A percentile compares a stretch with the other conserved stretches of the same genome.
phyloP scores from a whole-genome alignment of 2,888 invertebrate species.

The Ichneumoninae sp. region DNA sequence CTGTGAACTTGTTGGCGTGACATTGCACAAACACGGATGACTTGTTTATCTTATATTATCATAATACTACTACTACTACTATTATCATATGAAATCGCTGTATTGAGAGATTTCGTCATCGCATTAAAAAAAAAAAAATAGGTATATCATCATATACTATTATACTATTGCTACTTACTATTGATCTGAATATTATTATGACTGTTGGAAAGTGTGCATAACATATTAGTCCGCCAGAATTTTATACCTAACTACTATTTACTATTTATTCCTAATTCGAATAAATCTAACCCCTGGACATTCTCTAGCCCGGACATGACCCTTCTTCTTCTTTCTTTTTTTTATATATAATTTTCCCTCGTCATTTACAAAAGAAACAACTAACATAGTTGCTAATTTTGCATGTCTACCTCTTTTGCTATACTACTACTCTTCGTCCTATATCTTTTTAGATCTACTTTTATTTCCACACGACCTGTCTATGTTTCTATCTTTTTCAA shows the following conservation, averaged over 20 bases:
- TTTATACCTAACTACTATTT: slow-evolving; percentile 22
- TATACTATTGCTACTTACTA: slow-evolving; percentile 37
- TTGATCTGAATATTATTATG: slow-evolving; percentile 40
- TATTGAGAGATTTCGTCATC: slow-evolving; percentile 60
- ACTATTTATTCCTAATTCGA: slow-evolving; percentile 31
- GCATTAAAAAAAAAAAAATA: slow-evolving; percentile 54
- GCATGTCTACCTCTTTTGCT: slow-evolving; percentile 63
- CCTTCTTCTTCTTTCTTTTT: slow-evolving; percentile 38
- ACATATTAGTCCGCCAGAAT: slow-evolving; percentile 35
- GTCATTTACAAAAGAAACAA: slow-evolving; percentile 36
- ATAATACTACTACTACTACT: slow-evolving; percentile 41
- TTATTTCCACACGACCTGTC: slow-evolving; percentile 52
- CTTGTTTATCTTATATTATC: slow-evolving; percentile 69
- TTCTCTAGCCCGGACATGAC: slow-evolving; percentile 24
- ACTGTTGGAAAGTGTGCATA: slow-evolving; percentile 39
- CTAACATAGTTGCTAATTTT: slow-evolving; percentile 51
- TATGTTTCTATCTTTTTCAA: slow-evolving; percentile 57
- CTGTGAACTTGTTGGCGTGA: slow-evolving; percentile 78
- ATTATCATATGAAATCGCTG: slow-evolving; percentile 44
- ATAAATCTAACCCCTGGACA: slow-evolving; percentile 13
- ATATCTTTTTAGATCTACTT: slow-evolving; percentile 54
- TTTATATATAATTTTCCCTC: slow-evolving; percentile 38
- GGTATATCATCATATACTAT: slow-evolving; percentile 51
- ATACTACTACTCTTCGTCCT: slow-evolving; percentile 54
- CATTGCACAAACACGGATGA: slow-evolving; percentile 77